Conservation (phyloP, 1,140 invertebrate species). For the Thalassaphorura encarpata region DNA sequence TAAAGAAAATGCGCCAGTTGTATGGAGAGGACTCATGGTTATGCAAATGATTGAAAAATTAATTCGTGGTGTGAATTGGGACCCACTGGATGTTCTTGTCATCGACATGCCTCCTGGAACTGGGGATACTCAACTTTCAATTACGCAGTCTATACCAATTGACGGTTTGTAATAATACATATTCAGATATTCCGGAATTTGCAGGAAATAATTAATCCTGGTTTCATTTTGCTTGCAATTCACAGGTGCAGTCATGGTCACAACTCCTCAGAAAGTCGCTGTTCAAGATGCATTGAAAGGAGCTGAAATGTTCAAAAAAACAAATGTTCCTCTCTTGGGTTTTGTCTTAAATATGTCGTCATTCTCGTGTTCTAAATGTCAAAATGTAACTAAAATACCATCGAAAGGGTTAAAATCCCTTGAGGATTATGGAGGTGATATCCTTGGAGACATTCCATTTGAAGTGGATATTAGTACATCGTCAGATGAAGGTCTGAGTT, state of each 20-base stretch:
- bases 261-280: conserved; percentile 72
- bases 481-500: conserved; percentile 62
- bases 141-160: conserved; percentile 76
- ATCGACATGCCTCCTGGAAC: conserved; percentile 87
- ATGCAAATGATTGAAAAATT: conserved; percentile 85
- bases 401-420: neutral
- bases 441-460: conserved; percentile 65
- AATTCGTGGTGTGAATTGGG: conserved; percentile 70
- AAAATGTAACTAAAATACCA: conserved; percentile 22
- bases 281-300: conserved; percentile 68
- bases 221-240: conserved; percentile 8
- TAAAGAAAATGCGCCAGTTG: conserved; percentile 61
- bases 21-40: conserved; percentile 87
- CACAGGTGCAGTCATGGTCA: conserved; percentile 64
- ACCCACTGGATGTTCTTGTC: conserved; percentile 64
- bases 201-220: neutral
- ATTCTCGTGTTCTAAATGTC: conserved; percentile 59
- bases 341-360: conserved; percentile 77
- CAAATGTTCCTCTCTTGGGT: conserved; percentile 67
- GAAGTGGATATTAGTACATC: conserved; percentile 56
- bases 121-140: conserved; percentile 77
- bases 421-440: conserved; percentile 37
- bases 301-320: conserved; percentile 66
- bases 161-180: conserved; percentile 45
- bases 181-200: neutral